Conservation (phyloP, 1,140 invertebrate genomes). For the Uloborus diversus region DNA sequence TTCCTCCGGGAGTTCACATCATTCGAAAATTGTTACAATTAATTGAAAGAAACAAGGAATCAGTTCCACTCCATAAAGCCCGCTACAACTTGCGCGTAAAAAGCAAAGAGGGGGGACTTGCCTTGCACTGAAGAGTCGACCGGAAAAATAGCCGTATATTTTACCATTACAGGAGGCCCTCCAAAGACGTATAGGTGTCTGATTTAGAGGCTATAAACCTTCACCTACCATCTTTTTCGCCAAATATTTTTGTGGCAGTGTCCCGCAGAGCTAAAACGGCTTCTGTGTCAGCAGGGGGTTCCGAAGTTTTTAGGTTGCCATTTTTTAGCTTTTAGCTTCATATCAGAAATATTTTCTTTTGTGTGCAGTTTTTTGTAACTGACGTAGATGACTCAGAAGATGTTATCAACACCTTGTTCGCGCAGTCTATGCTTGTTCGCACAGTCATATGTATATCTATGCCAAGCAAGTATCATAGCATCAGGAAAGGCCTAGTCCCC, state of each 20-base stretch:
- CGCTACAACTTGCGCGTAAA: neutral
- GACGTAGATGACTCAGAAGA: neutral
- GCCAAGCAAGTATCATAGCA: neutral
- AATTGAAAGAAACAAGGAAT: too few relatives aligned
- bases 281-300: slow-evolving; percentile 19
- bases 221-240: slow-evolving; percentile 17
- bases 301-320: neutral
- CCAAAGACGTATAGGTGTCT: neutral
- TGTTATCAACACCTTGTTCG: neutral
- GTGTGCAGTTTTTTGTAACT: neutral
- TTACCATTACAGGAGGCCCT: neutral
- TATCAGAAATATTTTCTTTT: neutral
- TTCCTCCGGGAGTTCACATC: too few relatives aligned
- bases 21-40: too few relatives aligned
- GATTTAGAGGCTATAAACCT: slow-evolving; percentile 42
- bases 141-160: neutral
- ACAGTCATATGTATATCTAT: neutral
- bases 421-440: neutral
- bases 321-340: neutral
- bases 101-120: neutral
- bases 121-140: neutral
- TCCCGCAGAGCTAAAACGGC: slow-evolving; percentile 1
- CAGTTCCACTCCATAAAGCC: slow-evolving; percentile 27
- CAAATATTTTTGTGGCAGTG: slow-evolving; percentile 4
- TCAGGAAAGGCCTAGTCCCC: too few relatives aligned